Conservation (phyloP, 1,140 invertebrate genomes). For the Sitophilus oryzae region DNA sequence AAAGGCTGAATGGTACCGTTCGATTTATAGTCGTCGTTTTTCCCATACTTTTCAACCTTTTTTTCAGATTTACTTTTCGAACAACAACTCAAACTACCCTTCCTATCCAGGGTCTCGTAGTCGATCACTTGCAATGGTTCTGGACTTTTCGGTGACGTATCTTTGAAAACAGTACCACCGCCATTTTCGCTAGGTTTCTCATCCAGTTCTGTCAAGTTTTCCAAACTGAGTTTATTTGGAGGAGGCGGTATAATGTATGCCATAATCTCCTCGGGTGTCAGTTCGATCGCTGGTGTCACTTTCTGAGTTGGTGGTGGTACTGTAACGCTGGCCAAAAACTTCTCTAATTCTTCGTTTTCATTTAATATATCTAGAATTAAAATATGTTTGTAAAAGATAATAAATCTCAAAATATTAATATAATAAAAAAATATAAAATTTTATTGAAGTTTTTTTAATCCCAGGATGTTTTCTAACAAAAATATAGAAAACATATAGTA, state of each 20-base stretch:
- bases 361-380: constrained; percentile 27
- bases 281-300: constrained; percentile 58
- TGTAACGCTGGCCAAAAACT: constrained; percentile 75
- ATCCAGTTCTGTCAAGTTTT: constrained; percentile 33
- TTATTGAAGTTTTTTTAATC: no score
- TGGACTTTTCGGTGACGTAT: constrained; percentile 40
- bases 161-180: constrained; percentile 29
- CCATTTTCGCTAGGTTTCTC: background rate
- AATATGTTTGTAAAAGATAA: background rate
- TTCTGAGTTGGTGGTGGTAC: constrained; percentile 70
- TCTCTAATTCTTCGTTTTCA: constrained; percentile 57
- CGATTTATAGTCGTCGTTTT: background rate
- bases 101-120: constrained; percentile 60
- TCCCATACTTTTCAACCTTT: background rate
- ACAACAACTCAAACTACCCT: constrained; percentile 61
- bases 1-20: constrained; percentile 45
- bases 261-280: constrained; percentile 72
- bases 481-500: no score
- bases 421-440: no score
- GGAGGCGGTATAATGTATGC: constrained; percentile 77
- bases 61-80: constrained; percentile 52
- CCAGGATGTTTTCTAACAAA: no score
- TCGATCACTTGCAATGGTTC: constrained; percentile 51
- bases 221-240: constrained; percentile 47
- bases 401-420: no score